Percentiles rank a stretch among this genome's conserved stretches.
These are phyloP conservation scores for Hypselothyrea guttata DNA, from an alignment of 2,888 invertebrate species.

Conservation along the genomic window DNA sequence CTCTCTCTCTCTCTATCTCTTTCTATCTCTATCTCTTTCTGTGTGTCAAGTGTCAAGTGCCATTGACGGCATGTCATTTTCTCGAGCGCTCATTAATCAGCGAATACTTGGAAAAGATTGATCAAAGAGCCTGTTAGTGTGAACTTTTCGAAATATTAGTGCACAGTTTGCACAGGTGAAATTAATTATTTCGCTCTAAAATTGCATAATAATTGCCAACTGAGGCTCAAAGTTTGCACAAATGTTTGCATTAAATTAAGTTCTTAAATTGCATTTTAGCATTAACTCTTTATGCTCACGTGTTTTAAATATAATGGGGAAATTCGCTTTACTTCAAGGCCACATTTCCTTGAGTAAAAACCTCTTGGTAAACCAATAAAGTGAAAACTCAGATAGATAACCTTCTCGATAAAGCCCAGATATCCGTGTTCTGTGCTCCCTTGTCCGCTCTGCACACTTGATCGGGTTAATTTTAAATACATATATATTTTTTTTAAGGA, in stretches of 20 bases:
- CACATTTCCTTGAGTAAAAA: constrained; percentile 12
- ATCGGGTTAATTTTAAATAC: constrained; percentile 32
- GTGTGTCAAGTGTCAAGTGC: constrained; percentile 49
- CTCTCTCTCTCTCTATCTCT: too few relatives aligned
- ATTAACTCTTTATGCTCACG: too few relatives aligned
- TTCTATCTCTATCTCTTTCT: constrained; percentile 6
- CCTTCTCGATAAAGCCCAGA: constrained; percentile 15
- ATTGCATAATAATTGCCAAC: too few relatives aligned
- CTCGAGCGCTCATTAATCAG: constrained; percentile 72
- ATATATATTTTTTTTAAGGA: constrained; percentile 11
- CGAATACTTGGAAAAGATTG: constrained; percentile 35
- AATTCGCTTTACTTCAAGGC: not conserved
- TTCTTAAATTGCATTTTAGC: too few relatives aligned
- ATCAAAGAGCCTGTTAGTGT: constrained; percentile 32
- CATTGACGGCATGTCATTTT: constrained; percentile 71
- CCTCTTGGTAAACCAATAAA: constrained; percentile 13
- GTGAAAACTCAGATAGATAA: constrained; percentile 8
- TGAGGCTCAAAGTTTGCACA: too few relatives aligned
- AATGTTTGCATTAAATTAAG: too few relatives aligned
- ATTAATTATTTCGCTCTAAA: not conserved
- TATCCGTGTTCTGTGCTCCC: constrained; percentile 4
- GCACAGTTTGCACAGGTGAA: constrained; percentile 3
- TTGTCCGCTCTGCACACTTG: constrained; percentile 2
- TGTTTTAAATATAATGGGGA: not conserved
- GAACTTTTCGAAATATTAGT: constrained; percentile 5